Evolutionary conservation across 1,140 invertebrate genomes (phyloP), one percentile per base, ranked within the genome.

Genomic region (Trypoxylus dichotomus): DNA sequence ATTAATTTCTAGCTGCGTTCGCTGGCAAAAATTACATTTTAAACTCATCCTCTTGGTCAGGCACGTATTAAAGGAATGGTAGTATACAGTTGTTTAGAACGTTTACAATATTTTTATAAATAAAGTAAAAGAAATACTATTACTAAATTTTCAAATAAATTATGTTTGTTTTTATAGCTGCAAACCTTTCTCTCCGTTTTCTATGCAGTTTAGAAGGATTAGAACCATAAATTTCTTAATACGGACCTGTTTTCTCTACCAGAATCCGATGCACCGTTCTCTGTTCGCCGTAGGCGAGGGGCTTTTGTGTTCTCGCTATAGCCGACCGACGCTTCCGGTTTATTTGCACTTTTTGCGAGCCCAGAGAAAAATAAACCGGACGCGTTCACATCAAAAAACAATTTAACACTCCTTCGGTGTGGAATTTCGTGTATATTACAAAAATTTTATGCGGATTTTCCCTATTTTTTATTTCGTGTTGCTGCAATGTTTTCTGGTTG

Each of bases 361-460:
- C 19, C 19, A 19, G 47, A 54, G 47, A n/a, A 54, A 54, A 54
- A 54, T 54, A 54, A 54, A 54, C 47, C 47, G 47, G 47, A 54
- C 47, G 47, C 15, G 47, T 54, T 54, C 47, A 54, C 47, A 54
- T 54, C 47, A 54, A 54, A 54, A 54, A 54, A 54, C 47, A 54
- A 54, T 54, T 54, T 54, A 54, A 54, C 47, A 54, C 47, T 54
- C 13, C 47, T 54, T 54, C 47, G 47, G 15, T 15, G 47, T 54
- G 47, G 47, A 54, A 54, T 54, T 54, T 54, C 47, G 15, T 54
- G 47, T 54, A 54, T 54, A 54, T 54, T 54, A 54, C 47, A 54
- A 15, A 54, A 54, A 54, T 54, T 54, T 54, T 54, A 54, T 54
- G 47, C 47, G 47, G 47, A 3, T 54, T 54, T 54, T 15, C 19